phyloP scores from a whole-genome alignment of 1,140 invertebrate species.

The Drosophila lowei region DNA sequence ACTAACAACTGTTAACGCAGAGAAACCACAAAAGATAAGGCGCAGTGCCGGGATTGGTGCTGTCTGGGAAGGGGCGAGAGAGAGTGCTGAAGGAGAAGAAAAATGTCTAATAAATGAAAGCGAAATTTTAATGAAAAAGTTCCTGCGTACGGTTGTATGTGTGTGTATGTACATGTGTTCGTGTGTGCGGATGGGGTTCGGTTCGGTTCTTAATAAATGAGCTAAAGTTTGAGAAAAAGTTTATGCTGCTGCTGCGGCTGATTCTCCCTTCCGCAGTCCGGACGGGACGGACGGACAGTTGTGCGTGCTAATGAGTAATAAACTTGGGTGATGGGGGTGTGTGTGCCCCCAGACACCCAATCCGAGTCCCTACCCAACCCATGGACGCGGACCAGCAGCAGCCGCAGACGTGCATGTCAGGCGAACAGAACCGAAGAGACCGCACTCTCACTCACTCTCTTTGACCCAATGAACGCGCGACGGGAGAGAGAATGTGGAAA shows the following conservation, averaged over 20 bases:
- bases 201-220: slow-evolving; percentile 70
- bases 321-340: slow-evolving; percentile 33
- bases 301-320: slow-evolving; percentile 83
- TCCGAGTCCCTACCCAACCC: not conserved
- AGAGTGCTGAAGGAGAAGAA: slow-evolving; percentile 30
- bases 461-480: slow-evolving; percentile 7
- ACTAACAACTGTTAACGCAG: slow-evolving; percentile 73
- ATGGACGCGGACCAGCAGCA: slow-evolving; percentile 45
- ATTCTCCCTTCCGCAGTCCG: slow-evolving; percentile 14
- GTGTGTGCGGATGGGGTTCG: slow-evolving; percentile 18
- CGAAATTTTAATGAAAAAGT: slow-evolving; percentile 79
- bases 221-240: slow-evolving; percentile 63
- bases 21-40: slow-evolving; percentile 54
- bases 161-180: slow-evolving; percentile 20
- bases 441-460: slow-evolving; percentile 23
- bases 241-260: slow-evolving; percentile 21
- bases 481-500: slow-evolving; percentile 6
- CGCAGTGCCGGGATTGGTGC: slow-evolving; percentile 38
- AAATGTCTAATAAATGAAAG: slow-evolving; percentile 71
- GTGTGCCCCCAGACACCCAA: not conserved
- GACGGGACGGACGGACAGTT: slow-evolving; percentile 17
- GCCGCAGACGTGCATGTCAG: slow-evolving; percentile 64
- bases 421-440: slow-evolving; percentile 58
- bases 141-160: slow-evolving; percentile 24
- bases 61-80: not conserved